phyloP scores from a whole-genome alignment of 2,113 vertebrate species.

The Burhinus oedicnemus region DNA sequence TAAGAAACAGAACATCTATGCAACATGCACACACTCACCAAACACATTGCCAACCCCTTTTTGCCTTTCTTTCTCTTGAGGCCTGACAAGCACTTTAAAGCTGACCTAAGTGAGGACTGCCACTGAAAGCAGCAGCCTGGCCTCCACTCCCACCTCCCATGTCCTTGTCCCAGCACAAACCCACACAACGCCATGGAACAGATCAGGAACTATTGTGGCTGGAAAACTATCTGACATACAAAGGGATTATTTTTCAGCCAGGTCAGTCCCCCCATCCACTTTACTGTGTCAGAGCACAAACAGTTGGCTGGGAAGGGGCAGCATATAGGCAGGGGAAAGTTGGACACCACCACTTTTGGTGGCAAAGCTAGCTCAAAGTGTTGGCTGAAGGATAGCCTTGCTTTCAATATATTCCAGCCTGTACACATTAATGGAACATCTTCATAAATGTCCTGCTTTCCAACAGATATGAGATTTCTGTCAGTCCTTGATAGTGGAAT shows the following conservation, averaged over 20 bases:
- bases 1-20: background rate
- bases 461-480: background rate
- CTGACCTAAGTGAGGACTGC: background rate
- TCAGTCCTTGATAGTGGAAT: background rate
- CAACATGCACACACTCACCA: accelerated
- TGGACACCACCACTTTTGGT: background rate
- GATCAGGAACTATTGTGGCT: background rate
- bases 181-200: background rate
- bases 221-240: background rate
- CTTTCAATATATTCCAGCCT: background rate
- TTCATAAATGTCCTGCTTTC: background rate
- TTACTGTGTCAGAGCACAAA: background rate
- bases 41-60: background rate
- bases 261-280: background rate
- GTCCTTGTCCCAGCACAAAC: background rate
- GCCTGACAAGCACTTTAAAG: background rate
- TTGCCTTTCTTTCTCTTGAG: background rate
- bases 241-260: background rate
- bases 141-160: background rate
- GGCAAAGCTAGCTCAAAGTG: background rate
- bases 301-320: background rate
- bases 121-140: background rate
- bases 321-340: background rate
- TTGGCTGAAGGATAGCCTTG: background rate
- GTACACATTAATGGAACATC: background rate